Evolutionary conservation across 2,113 vertebrate genomes (phyloP).

Genomic region (Rattus rattus): DNA sequence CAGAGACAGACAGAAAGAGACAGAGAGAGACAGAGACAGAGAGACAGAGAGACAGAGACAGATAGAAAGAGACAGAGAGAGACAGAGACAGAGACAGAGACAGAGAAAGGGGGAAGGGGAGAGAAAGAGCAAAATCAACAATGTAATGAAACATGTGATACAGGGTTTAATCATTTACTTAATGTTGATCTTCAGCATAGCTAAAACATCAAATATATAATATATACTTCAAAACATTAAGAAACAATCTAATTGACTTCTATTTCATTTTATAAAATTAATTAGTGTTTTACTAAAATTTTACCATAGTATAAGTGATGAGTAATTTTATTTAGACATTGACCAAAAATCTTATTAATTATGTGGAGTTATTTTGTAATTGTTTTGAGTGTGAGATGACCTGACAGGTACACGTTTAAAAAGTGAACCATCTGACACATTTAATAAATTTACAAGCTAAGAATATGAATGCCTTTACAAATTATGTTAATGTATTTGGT

Average conservation of each 20-base stretch:
- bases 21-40: no score
- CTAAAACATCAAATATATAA: not conserved
- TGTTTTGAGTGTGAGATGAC: not conserved
- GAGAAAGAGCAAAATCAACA: not conserved
- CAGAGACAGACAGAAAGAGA: no score
- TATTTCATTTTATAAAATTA: not conserved
- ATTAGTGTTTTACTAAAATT: not conserved
- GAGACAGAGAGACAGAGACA: not conserved
- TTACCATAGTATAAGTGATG: not conserved
- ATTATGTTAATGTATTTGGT: not conserved
- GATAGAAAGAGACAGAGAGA: not conserved
- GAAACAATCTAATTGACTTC: not conserved
- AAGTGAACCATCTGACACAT: not conserved
- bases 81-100: not conserved
- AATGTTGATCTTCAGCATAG: not conserved
- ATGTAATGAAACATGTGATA: not conserved
- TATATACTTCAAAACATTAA: not conserved
- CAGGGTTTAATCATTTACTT: not conserved
- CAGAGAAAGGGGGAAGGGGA: not conserved
- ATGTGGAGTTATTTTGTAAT: conserved; percentile 4
- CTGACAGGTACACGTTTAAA: conserved; percentile 13
- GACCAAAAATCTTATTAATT: not conserved
- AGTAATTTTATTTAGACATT: not conserved
- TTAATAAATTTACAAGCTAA: not conserved
- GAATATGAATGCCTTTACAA: not conserved